Percentiles rank a stretch among this genome's conserved stretches.
These are phyloP conservation scores for Ailuropoda melanoleuca DNA, from an alignment of 2,113 vertebrate genomes.

Conservation along the genomic window DNA sequence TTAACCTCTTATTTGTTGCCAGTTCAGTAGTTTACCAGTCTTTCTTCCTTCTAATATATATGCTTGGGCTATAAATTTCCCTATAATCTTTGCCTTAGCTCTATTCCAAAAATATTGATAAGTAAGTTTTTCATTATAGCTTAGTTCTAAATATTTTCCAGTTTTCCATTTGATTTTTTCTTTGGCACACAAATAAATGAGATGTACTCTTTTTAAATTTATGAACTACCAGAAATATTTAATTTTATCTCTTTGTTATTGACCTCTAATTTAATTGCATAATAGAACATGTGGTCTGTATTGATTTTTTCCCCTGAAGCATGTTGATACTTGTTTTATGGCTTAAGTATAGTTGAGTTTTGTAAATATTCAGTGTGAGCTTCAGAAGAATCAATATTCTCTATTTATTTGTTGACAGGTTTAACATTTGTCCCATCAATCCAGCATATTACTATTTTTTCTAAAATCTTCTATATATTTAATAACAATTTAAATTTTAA, in stretches of 20 bases:
- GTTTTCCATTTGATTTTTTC: neutral
- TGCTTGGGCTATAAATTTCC: neutral
- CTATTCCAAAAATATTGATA: neutral
- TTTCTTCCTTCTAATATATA: neutral
- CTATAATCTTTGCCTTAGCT: neutral
- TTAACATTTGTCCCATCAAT: neutral
- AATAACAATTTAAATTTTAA: neutral
- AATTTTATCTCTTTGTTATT: neutral
- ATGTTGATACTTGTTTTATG: neutral
- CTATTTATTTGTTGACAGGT: neutral
- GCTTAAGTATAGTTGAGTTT: neutral
- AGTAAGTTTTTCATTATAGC: neutral
- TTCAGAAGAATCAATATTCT: neutral
- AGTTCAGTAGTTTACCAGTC: neutral
- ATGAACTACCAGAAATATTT: neutral
- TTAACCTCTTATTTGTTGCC: neutral
- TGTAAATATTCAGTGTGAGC: neutral
- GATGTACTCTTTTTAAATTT: neutral
- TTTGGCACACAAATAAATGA: neutral
- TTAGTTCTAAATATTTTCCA: constrained; percentile 4
- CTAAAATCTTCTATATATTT: neutral
- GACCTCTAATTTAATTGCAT: neutral
- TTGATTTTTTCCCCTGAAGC: neutral
- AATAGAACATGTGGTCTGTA: neutral
- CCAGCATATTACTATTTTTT: neutral